Evolutionary conservation across 2,888 invertebrate genomes (phyloP), one percentile per base, ranked within the genome.

Genomic region (Mythimna pallens): DNA sequence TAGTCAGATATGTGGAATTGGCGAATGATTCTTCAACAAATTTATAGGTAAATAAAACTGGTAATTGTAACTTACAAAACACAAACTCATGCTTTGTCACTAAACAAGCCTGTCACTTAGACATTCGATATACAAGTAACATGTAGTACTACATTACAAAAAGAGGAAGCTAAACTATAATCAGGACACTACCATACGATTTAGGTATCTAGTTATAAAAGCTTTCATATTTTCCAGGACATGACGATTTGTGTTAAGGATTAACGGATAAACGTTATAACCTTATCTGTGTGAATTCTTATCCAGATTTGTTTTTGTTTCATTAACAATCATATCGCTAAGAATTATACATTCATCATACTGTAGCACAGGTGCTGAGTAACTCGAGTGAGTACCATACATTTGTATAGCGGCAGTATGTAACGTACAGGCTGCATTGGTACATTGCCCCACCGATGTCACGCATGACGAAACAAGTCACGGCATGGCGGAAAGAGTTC

Each of bases 301-400:
- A 40, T 22, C 22, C 40, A 14, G 14, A 22, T 40, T 61, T 22
- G 2, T 20, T 43, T 34, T 55, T 22, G 43, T 43, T 69, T 69
- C 12, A 43, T 40, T 52, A 25, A 14, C 9, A 54, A 74, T 9
- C 52, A 14, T 40, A 12, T 40, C 3, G 3, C 10, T 52, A 52
- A 25, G 6, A 30, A n/a, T 20, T 36, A 77, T 40, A 43, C n/a
- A 34, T 14, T 12, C 22, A 8, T 30, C 25, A 7, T 58, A 9
- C 22, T 14, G 30, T 62, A 17, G n/a, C 50, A 47, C 58, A 65
- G 30, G 59, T 76, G 59, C 47, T 55, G 59, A 70, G 12, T 30
- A 30, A 65, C 66, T 47, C n/a, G 17, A 68, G 65, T 30, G 34
- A n/a, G 34, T 25, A 10, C 40, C 43, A 72, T 67, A 62, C 22